Conservation (phyloP, 2,888 invertebrate genomes). For the Drosophila mulleri region DNA sequence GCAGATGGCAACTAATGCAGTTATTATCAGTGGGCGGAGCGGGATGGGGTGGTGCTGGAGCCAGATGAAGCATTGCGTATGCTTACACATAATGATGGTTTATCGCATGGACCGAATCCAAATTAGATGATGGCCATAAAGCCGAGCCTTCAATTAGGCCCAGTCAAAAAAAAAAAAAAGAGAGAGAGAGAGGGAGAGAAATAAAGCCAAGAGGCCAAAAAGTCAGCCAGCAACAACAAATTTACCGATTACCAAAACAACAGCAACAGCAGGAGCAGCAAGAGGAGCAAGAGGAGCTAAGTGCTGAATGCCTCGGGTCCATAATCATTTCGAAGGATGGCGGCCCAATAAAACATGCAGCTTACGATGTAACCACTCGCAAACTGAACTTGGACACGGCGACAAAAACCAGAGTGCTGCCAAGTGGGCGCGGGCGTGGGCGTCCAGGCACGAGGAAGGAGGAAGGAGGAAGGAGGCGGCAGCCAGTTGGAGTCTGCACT, state of each 20-base stretch:
- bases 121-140: constrained; percentile 61
- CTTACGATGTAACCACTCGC: constrained; percentile 60
- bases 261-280: constrained; percentile 14
- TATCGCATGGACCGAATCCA: constrained; percentile 58
- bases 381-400: constrained; percentile 24
- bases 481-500: not conserved
- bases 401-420: not conserved
- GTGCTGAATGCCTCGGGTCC: constrained; percentile 45
- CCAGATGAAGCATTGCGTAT: constrained; percentile 17
- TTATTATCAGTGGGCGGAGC: constrained; percentile 26
- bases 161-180: not conserved
- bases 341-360: constrained; percentile 73
- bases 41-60: not conserved
- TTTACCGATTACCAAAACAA: constrained; percentile 44
- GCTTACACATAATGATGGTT: constrained; percentile 48
- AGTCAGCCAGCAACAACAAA: constrained; percentile 50
- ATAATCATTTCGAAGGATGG: constrained; percentile 62
- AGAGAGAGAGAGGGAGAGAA: not conserved
- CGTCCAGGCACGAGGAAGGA: too few species aligned
- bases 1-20: constrained; percentile 54
- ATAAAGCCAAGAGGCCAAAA: constrained; percentile 21
- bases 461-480: not conserved
- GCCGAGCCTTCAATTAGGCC: constrained; percentile 60
- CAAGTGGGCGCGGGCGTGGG: too few species aligned
- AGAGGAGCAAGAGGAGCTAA: constrained; percentile 18